Evolutionary conservation across 2,113 vertebrate species (phyloP).

Genomic region (Mustela nigripes): DNA sequence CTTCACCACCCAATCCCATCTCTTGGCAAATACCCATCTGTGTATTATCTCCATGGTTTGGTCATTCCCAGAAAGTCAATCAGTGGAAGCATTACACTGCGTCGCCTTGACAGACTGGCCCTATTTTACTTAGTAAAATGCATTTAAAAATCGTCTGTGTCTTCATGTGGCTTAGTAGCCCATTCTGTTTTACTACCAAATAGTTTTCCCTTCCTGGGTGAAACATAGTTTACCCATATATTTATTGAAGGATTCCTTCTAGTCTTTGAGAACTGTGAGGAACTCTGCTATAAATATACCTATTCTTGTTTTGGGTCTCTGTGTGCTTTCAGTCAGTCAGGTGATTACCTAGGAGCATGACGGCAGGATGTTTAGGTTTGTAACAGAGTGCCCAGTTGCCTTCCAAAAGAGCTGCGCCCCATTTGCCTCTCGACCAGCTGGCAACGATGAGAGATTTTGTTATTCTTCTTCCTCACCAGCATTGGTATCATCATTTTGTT

Average conservation of each 20-base stretch:
- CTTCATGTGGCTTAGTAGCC: not conserved
- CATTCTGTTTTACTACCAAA: not conserved
- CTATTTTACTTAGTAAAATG: not conserved
- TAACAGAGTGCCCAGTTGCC: not conserved
- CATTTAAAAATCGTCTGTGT: not conserved
- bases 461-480: not conserved
- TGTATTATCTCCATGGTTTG: not conserved
- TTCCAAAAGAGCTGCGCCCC: not conserved
- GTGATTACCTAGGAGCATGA: no score
- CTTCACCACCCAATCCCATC: not conserved
- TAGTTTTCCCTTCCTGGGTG: not conserved
- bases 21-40: not conserved
- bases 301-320: not conserved
- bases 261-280: not conserved
- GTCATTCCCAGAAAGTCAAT: not conserved
- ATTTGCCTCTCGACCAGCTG: not conserved
- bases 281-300: rapidly evolving
- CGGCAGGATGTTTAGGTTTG: not conserved
- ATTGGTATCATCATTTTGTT: no score
- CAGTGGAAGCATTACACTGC: not conserved
- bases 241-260: not conserved
- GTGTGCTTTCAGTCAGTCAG: no score
- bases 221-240: not conserved
- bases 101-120: no score
- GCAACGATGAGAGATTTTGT: not conserved